phyloP scores from a whole-genome alignment of 2,888 invertebrate genomes.

The Ariolimax columbianus region DNA sequence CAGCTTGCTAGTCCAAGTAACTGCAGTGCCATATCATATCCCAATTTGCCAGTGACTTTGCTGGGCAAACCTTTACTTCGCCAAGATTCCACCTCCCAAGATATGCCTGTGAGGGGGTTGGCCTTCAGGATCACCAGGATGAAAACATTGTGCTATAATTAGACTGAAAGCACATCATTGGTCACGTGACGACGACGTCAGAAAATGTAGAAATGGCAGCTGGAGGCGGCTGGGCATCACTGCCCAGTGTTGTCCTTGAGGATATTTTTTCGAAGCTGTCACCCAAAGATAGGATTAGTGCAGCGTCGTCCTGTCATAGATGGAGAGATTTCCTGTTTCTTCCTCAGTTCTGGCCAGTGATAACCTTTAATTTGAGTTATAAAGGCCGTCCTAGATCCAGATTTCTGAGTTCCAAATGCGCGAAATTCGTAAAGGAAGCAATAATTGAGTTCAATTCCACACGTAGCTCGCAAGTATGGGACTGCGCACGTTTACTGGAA shows the following conservation, averaged over 20 bases:
- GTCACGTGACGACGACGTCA: constrained; percentile 59
- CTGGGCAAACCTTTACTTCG: too few relatives aligned
- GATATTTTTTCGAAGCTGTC: constrained; percentile 81
- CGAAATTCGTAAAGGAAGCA: constrained; percentile 75
- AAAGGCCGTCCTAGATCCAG: constrained; percentile 67
- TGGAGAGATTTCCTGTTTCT: constrained; percentile 81
- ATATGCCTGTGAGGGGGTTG: neutral
- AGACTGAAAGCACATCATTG: constrained; percentile 47
- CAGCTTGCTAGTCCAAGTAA: too few relatives aligned
- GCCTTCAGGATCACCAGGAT: constrained; percentile 23
- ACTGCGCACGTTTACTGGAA: constrained; percentile 69
- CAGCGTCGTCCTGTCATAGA: constrained; percentile 82
- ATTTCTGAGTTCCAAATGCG: constrained; percentile 75
- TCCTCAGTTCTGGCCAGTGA: constrained; percentile 74
- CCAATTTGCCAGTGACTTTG: too few relatives aligned
- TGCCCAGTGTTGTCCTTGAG: constrained; percentile 77
- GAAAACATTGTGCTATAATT: constrained; percentile 40
- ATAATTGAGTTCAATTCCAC: constrained; percentile 76
- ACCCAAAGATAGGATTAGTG: constrained; percentile 80
- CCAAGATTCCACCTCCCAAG: too few relatives aligned
- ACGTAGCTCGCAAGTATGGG: constrained; percentile 70
- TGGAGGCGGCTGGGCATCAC: constrained; percentile 69
- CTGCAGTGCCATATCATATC: too few relatives aligned
- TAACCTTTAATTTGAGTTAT: constrained; percentile 64
- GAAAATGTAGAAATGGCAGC: constrained; percentile 69